Conservation (phyloP, 2,888 invertebrate species). For the Phortica okadai region DNA sequence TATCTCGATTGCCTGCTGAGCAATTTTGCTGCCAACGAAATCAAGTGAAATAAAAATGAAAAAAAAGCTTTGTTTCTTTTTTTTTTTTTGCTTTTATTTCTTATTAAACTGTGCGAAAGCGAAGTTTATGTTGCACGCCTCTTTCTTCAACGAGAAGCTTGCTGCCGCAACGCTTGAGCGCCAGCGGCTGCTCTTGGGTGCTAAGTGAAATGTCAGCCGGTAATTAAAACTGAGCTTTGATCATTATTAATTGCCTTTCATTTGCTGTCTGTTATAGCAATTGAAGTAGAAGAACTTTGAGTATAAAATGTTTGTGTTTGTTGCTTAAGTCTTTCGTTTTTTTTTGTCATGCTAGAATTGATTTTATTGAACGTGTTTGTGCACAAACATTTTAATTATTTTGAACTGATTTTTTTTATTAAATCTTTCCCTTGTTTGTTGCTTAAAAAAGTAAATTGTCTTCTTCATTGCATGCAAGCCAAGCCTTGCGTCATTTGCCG, state of each 20-base stretch:
- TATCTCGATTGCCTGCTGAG: background rate
- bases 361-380: background rate
- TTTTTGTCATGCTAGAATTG: background rate
- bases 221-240: background rate
- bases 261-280: no score
- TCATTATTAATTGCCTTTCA: background rate
- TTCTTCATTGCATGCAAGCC: background rate
- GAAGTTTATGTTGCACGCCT: conserved; percentile 4
- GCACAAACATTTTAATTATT: no score
- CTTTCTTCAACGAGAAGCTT: no score
- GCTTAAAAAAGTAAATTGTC: no score
- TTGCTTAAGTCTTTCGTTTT: background rate
- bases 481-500: background rate
- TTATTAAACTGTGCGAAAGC: background rate
- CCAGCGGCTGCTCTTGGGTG: background rate
- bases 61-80: background rate
- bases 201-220: background rate
- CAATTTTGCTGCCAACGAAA: background rate
- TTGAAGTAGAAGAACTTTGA: no score
- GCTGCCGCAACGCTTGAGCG: background rate
- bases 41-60: background rate
- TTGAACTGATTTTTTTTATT: background rate
- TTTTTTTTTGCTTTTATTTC: background rate
- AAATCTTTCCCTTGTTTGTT: background rate
- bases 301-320: background rate